These are phyloP conservation scores for Eueides isabella DNA, from an alignment of 1,140 invertebrate genomes.

Conservation along the genomic window DNA sequence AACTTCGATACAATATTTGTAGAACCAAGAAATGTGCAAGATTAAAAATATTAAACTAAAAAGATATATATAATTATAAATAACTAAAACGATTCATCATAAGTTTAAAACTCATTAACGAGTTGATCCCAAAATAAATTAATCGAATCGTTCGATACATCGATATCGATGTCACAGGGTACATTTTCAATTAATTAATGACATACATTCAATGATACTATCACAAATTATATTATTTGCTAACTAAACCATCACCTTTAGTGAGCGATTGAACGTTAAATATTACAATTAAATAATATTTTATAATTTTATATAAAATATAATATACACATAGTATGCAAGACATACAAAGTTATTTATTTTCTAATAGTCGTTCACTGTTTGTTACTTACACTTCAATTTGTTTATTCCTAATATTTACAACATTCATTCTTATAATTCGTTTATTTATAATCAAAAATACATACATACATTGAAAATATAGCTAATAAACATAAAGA, in stretches of 20 bases:
- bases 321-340: background rate
- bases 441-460: background rate
- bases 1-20: background rate
- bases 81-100: background rate
- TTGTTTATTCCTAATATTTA: background rate
- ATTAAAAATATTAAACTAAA: background rate
- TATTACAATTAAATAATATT: background rate
- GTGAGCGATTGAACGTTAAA: background rate
- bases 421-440: background rate
- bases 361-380: background rate
- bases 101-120: background rate
- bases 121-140: background rate
- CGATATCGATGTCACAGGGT: background rate
- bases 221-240: constrained; percentile 7
- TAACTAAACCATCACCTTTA: background rate
- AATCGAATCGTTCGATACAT: background rate
- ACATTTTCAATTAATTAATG: background rate
- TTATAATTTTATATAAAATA: background rate
- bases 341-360: background rate
- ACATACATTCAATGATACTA: constrained; percentile 3
- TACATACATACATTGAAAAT: background rate
- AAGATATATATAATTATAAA: background rate
- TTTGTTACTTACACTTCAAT: background rate
- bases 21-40: background rate
- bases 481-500: background rate